These are phyloP conservation scores for Falco punctatus DNA, from an alignment of 2,113 vertebrate genomes.

Conservation along the genomic window DNA sequence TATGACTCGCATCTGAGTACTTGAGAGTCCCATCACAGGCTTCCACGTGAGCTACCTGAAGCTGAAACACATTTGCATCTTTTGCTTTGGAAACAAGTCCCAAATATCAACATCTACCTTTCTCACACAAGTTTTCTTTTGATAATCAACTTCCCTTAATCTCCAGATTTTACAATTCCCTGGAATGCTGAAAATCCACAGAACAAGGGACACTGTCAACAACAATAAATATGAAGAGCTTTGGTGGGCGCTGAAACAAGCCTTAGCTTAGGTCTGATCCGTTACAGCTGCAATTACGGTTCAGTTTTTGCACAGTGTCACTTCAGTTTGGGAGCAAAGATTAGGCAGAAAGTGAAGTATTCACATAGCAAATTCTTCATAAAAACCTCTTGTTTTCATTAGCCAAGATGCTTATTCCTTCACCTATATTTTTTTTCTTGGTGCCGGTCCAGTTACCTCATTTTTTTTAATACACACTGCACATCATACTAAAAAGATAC, in stretches of 20 bases:
- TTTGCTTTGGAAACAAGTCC: not conserved
- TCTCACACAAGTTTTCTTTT: not conserved
- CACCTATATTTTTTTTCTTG: not conserved
- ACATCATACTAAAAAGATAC: not conserved
- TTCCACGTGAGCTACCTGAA: not conserved
- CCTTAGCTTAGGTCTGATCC: not conserved
- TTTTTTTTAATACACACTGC: not conserved
- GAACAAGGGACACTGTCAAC: not conserved
- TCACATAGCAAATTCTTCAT: not conserved
- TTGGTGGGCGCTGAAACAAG: not conserved
- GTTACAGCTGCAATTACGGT: not conserved
- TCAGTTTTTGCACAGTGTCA: not conserved
- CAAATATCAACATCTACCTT: not conserved
- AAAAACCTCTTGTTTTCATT: not conserved
- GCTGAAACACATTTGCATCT: not conserved
- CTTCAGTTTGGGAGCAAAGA: not conserved
- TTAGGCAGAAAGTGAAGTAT: not conserved
- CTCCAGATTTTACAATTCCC: not conserved
- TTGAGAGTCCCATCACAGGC: not conserved
- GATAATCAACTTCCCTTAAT: not conserved
- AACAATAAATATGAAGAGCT: not conserved
- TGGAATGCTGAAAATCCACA: not conserved
- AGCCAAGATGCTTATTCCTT: not conserved
- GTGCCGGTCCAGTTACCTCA: not conserved
- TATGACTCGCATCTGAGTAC: not conserved